These are phyloP conservation scores for Cossypha caffra DNA, from an alignment of 2,797 vertebrate species.

Conservation along the genomic window DNA sequence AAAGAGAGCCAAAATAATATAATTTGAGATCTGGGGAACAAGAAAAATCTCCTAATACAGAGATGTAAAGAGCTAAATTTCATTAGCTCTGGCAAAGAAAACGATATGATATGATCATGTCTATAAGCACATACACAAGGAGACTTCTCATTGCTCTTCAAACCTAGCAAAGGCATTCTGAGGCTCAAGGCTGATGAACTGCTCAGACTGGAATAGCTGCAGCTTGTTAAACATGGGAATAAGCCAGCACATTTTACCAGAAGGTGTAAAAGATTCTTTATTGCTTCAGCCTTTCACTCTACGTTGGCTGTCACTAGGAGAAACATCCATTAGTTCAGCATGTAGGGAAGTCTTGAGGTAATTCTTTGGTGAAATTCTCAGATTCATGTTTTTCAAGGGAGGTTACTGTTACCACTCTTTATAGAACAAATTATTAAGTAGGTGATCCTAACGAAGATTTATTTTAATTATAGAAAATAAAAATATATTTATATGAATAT, in stretches of 20 bases:
- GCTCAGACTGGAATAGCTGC: not conserved
- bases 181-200: not conserved
- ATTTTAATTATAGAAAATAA: not conserved
- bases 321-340: not conserved
- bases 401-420: not conserved
- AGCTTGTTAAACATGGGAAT: not conserved
- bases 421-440: not conserved
- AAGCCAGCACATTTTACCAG: not conserved
- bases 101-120: not conserved
- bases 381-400: not conserved
- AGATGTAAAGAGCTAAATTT: not conserved
- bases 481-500: not conserved
- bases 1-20: not conserved
- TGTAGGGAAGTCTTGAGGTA: not conserved
- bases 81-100: not conserved
- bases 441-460: not conserved
- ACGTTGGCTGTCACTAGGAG: not conserved
- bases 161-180: not conserved
- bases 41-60: rapidly evolving
- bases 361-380: not conserved
- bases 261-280: not conserved
- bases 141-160: not conserved
- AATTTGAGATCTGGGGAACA: not conserved
- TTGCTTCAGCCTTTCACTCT: not conserved
- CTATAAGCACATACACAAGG: not conserved